Percentiles rank a stretch among this genome's conserved stretches.
Conservation (phyloP, 1,140 invertebrate genomes). For the Megathymus violae region DNA sequence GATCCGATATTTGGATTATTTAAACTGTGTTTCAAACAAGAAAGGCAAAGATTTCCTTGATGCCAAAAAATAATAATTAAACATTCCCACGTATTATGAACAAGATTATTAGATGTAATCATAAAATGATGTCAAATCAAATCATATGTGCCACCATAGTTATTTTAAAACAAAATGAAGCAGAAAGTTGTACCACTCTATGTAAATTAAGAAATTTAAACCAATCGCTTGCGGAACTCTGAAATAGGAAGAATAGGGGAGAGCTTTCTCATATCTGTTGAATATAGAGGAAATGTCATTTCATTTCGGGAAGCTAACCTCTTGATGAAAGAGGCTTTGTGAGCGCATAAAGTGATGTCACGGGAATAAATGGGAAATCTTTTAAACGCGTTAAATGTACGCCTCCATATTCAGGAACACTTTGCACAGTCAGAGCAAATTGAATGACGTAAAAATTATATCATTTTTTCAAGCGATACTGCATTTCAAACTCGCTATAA, state of each 20-base stretch:
- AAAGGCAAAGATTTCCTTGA: too few relatives aligned
- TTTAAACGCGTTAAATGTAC: slow-evolving; percentile 1
- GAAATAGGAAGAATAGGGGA: neutral
- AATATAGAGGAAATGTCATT: neutral
- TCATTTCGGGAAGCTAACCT: slow-evolving; percentile 1
- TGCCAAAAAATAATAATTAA: too few relatives aligned
- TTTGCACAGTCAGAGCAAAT: neutral
- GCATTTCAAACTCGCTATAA: too few relatives aligned
- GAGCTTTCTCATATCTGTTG: neutral
- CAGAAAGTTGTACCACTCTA: too few relatives aligned
- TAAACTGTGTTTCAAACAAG: too few relatives aligned
- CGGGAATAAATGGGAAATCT: slow-evolving; percentile 2
- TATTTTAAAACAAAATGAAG: too few relatives aligned
- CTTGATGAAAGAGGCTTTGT: slow-evolving; percentile 3
- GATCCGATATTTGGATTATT: too few relatives aligned
- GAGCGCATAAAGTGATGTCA: neutral
- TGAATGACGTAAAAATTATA: neutral
- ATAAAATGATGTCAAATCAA: too few relatives aligned
- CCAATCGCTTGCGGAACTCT: neutral
- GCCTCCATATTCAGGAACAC: neutral
- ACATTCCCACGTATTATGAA: too few relatives aligned
- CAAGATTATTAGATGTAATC: too few relatives aligned
- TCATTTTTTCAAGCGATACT: neutral
- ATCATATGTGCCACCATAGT: too few relatives aligned
- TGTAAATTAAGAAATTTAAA: too few relatives aligned